Conservation (phyloP, 2,888 invertebrate genomes). For the Choreutis nemorana region DNA sequence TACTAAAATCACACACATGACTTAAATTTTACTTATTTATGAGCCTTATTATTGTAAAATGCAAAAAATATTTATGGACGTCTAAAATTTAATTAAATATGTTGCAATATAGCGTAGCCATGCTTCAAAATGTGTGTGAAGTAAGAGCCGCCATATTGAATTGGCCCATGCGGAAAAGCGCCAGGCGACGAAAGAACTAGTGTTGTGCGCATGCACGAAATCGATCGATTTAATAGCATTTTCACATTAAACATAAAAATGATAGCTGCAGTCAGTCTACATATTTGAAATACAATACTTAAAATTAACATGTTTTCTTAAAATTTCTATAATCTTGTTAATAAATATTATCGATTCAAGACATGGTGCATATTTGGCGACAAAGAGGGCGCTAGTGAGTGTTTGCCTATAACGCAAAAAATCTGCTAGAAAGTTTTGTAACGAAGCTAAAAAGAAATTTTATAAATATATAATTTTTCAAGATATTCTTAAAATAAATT, state of each 20-base stretch:
- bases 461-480: no score
- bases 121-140: slow-evolving; percentile 42
- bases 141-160: slow-evolving; percentile 58
- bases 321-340: no score
- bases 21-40: slow-evolving; percentile 38
- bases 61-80: slow-evolving; percentile 27
- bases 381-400: no score
- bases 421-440: no score
- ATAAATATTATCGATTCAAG: no score
- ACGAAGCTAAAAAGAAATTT: no score
- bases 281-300: neutral
- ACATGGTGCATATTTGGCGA: no score
- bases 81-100: slow-evolving; percentile 31
- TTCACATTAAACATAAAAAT: slow-evolving; percentile 2
- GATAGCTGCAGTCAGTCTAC: neutral
- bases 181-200: slow-evolving; percentile 33
- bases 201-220: slow-evolving; percentile 51
- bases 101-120: slow-evolving; percentile 43
- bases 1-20: slow-evolving; percentile 44
- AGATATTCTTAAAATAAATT: no score
- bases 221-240: slow-evolving; percentile 27
- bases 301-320: no score
- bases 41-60: slow-evolving; percentile 34
- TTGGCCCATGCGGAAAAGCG: slow-evolving; percentile 45
- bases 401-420: no score